A percentile compares a stretch with the other conserved stretches of the same genome.
These are phyloP conservation scores for Parascotia fuliginaria DNA, from an alignment of 2,888 invertebrate genomes.

Conservation along the genomic window DNA sequence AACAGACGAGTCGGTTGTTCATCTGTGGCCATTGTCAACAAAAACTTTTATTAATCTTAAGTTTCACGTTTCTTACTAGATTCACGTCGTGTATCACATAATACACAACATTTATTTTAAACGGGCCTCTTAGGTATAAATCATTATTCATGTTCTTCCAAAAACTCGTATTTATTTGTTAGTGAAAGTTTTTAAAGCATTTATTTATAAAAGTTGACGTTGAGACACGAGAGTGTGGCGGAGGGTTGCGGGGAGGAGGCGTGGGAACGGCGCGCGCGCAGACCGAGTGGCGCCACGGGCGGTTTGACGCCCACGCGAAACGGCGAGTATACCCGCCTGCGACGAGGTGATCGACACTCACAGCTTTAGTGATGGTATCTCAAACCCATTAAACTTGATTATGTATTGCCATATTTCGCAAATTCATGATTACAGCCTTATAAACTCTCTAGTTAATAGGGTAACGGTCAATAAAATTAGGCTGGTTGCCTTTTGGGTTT, in stretches of 20 bases:
- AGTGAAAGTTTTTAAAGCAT: constrained; percentile 75
- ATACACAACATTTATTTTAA: constrained; percentile 14
- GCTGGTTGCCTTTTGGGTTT: background rate
- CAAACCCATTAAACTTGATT: background rate
- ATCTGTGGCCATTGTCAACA: too few species aligned
- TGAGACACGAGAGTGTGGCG: constrained; percentile 54
- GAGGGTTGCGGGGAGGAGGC: constrained; percentile 50
- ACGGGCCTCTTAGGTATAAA: constrained; percentile 29
- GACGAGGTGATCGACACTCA: background rate
- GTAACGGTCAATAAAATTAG: background rate
- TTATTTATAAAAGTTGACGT: constrained; percentile 69
- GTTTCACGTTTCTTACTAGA: constrained; percentile 8
- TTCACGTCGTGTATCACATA: background rate
- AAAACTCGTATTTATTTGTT: constrained; percentile 54
- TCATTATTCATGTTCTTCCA: constrained; percentile 48
- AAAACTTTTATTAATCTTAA: constrained; percentile 1
- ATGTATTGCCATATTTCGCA: background rate
- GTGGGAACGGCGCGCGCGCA: constrained; percentile 67
- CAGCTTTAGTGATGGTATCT: constrained; percentile 2
- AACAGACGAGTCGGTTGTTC: too few species aligned
- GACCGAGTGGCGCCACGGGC: constrained; percentile 81
- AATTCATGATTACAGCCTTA: constrained; percentile 2
- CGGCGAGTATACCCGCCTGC: background rate
- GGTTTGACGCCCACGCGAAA: constrained; percentile 56
- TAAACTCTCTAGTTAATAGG: background rate